Base-by-base conservation (phyloP, 2,113 vertebrate species). In the Takifugu bimaculatus region DNA sequence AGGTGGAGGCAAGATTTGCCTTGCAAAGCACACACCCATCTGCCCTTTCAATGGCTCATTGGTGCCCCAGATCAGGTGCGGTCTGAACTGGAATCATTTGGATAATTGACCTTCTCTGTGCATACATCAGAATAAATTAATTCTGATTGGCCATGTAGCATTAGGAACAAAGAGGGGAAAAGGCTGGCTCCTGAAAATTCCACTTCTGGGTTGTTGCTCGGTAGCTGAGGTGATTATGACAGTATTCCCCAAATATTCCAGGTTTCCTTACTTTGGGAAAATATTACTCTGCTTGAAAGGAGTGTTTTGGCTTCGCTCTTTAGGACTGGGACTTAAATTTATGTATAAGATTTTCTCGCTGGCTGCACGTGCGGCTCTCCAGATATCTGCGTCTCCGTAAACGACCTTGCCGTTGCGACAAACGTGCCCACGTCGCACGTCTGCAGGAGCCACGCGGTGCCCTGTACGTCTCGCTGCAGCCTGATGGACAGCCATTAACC, bases 81-180 rank as follows among this genome's bases (percentile, higher is more conserved):
- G 71, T 84, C 85, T 83, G 77, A 92, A 91, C 92, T 90, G 89
- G 84, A 88, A 89, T 79, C 75, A 86, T 93, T 92, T 92, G 82
- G 86, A 87, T 93, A 92, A 93, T 91, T 93, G 88, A 91, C 90
- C 88, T 92, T 93, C 88, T 88, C 65, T 91, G 81, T 89, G 88
- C 86, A 88, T 91, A 79, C 80, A 93, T 93, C 93, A 92, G 75
- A 92, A 91, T 93, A 91, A 84, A 91, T 93, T 92, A 90, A 88
- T 85, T 92, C 86, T 91, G 88, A 92, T 89, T 92, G 85, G 82
- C 83, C 71, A 73, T 70, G 78, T 83, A 87, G 79, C 86, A 89
- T 72, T 88, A 83, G 77, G 85, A 92, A 90, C 88, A 83, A 86
- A 86, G 79, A 69, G 12, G 81, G 12, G 81, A 66, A 82, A 48